Conservation (phyloP, 2,113 vertebrate genomes). For the Tyrannus savana region DNA sequence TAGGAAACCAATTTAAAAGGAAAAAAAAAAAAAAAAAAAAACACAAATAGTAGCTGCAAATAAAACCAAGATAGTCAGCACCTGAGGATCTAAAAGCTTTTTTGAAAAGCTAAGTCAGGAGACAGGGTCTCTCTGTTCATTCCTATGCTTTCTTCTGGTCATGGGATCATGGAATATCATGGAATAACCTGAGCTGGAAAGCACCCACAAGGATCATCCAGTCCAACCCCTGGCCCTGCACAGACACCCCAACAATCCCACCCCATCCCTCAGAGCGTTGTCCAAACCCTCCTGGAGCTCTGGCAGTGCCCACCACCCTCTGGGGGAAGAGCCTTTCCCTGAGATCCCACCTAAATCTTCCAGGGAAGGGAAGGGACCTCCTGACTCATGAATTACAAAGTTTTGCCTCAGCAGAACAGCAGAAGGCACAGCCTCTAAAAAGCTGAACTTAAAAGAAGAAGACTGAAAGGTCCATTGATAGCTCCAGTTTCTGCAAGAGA, state of each 20-base stretch:
- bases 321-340: background rate
- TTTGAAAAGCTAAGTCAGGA: background rate
- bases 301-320: background rate
- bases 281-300: background rate
- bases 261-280: accelerated
- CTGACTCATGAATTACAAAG: background rate
- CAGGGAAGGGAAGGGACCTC: too few relatives aligned
- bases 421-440: background rate
- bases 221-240: background rate
- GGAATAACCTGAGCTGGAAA: background rate
- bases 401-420: background rate
- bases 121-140: background rate
- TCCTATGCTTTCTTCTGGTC: background rate
- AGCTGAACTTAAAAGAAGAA: background rate
- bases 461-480: background rate
- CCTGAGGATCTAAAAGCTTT: background rate
- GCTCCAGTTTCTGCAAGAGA: background rate
- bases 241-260: background rate
- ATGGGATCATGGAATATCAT: background rate
- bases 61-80: background rate
- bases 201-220: background rate
- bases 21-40: background rate
- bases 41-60: background rate
- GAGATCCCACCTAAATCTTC: background rate
- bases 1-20: background rate